phyloP scores from a whole-genome alignment of 1,140 invertebrate genomes.

The Trissolcus basalis region DNA sequence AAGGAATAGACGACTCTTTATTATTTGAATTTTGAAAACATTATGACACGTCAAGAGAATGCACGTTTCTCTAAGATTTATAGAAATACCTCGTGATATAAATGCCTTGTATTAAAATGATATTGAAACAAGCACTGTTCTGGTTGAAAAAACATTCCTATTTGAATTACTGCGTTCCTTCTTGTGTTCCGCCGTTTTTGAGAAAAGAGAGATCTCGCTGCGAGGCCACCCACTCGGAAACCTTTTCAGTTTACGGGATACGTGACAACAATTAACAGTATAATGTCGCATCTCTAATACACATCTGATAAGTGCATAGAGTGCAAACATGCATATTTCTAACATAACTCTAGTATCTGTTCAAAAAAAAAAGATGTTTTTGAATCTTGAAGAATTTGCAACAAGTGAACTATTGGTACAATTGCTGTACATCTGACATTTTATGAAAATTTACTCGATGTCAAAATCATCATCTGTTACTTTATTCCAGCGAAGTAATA shows the following conservation, averaged over 20 bases:
- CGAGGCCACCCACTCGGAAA: slow-evolving; percentile 71
- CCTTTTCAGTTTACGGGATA: slow-evolving; percentile 45
- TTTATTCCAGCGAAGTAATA: slow-evolving; percentile 1
- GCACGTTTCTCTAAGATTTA: too few species aligned
- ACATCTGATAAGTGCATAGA: slow-evolving; percentile 50
- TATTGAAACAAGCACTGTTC: neutral
- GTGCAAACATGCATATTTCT: too few species aligned
- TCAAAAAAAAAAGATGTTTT: too few species aligned
- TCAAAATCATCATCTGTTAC: neutral
- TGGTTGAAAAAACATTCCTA: too few species aligned
- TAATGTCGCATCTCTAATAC: slow-evolving; percentile 68
- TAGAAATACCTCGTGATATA: too few species aligned
- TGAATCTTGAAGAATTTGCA: too few species aligned
- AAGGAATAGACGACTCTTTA: too few species aligned
- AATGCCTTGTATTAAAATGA: neutral
- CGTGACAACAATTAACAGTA: slow-evolving; percentile 70
- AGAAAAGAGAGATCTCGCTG: slow-evolving; percentile 15
- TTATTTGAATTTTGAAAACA: too few species aligned
- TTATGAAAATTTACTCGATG: neutral
- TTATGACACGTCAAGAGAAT: too few species aligned
- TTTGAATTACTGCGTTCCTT: neutral
- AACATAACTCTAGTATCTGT: too few species aligned
- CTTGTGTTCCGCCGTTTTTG: slow-evolving; percentile 32
- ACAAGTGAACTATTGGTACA: too few species aligned
- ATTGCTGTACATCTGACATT: slow-evolving; percentile 24